Evolutionary conservation across 2,113 vertebrate species (phyloP).

Genomic region (Albula goreensis): DNA sequence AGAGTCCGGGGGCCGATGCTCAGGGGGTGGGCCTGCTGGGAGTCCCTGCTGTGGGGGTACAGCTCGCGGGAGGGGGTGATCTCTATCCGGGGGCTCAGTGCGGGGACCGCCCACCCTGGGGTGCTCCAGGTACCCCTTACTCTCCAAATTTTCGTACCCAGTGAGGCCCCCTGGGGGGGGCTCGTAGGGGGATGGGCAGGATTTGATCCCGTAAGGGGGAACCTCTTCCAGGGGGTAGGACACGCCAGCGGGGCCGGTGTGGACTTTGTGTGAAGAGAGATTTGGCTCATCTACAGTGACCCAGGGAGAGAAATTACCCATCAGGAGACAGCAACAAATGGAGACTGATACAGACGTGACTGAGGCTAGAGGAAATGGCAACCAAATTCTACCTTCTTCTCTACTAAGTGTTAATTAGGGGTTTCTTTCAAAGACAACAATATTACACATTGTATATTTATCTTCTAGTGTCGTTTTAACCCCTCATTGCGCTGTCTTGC

Average conservation of each 20-base stretch:
- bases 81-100: slow-evolving; percentile 92
- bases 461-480: neutral
- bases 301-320: neutral
- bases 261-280: slow-evolving; percentile 80
- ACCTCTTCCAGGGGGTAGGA: slow-evolving; percentile 79
- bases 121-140: slow-evolving; percentile 78
- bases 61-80: slow-evolving; percentile 96
- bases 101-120: slow-evolving; percentile 73
- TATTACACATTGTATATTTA: neutral
- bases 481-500: neutral
- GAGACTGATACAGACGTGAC: neutral
- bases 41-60: slow-evolving; percentile 83
- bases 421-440: neutral
- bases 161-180: slow-evolving; percentile 74
- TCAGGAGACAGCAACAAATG: neutral
- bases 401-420: neutral
- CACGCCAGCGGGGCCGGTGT: slow-evolving; percentile 80
- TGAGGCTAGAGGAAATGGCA: neutral
- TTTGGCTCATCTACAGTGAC: slow-evolving; percentile 84
- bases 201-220: slow-evolving; percentile 85
- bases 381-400: neutral
- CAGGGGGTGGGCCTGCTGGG: slow-evolving; percentile 82
- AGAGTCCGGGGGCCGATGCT: slow-evolving; percentile 86
- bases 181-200: slow-evolving; percentile 76
- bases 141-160: slow-evolving; percentile 83